A percentile compares a stretch with the other conserved stretches of the same genome.
phyloP scores from a whole-genome alignment of 1,140 invertebrate species.

The Pteromalus puparum region DNA sequence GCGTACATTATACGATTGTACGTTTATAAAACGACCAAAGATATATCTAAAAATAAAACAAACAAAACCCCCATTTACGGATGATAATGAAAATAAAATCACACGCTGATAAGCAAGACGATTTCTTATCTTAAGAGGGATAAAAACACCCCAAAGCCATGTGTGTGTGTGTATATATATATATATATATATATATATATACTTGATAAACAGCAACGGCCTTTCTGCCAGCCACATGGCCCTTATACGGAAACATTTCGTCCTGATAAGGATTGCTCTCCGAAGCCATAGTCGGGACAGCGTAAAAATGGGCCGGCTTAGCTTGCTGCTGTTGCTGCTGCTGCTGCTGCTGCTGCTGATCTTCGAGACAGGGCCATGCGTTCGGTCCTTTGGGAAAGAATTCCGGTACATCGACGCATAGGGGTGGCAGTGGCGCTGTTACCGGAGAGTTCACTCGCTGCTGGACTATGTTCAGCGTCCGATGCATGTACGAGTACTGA shows the following conservation, averaged over 20 bases:
- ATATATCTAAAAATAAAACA: background rate
- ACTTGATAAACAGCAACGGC: constrained; percentile 55
- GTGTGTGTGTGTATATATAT: too few relatives aligned
- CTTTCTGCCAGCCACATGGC: constrained; percentile 46
- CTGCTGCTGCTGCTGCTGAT: constrained; percentile 23
- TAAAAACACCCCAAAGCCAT: background rate
- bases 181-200: too few relatives aligned
- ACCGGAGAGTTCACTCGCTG: background rate
- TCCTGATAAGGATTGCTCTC: constrained; percentile 51
- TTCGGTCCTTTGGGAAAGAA: constrained; percentile 66
- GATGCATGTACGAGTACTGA: constrained; percentile 42
- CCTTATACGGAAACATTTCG: constrained; percentile 49
- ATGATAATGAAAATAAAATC: background rate
- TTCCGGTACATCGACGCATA: constrained; percentile 70
- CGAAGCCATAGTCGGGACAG: background rate
- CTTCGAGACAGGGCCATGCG: constrained; percentile 24
- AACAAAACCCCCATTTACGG: background rate
- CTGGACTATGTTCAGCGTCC: constrained; percentile 42
- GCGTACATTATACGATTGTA: too few relatives aligned
- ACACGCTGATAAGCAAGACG: too few relatives aligned
- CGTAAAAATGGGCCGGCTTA: constrained; percentile 31
- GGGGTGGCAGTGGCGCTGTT: constrained; percentile 43
- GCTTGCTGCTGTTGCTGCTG: constrained; percentile 8
- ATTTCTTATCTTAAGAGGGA: too few relatives aligned
- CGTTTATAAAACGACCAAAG: background rate